Evolutionary conservation across 2,113 vertebrate species (phyloP).

Genomic region (Engystomops pustulosus): DNA sequence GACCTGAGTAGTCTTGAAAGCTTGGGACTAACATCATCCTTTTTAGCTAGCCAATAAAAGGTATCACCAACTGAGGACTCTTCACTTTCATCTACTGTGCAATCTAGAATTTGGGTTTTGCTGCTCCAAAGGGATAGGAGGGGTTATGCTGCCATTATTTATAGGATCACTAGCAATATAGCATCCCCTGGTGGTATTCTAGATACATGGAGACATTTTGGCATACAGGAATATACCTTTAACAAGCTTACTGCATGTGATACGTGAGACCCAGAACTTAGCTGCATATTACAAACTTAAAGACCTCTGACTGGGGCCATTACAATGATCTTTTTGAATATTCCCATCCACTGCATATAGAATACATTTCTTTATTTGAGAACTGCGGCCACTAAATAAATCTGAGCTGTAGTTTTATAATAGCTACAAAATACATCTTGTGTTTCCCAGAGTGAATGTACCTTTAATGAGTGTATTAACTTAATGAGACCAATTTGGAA

Average conservation of each 20-base stretch:
- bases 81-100: no score
- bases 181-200: neutral
- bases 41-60: no score
- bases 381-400: neutral
- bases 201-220: neutral
- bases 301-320: neutral
- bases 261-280: neutral
- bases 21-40: no score
- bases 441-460: conserved; percentile 43
- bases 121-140: no score
- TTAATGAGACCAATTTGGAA: conserved; percentile 41
- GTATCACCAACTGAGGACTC: no score
- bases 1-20: no score
- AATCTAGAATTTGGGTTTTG: no score
- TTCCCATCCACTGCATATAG: neutral
- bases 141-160: neutral
- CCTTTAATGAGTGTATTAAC: conserved; percentile 47
- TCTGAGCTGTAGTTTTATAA: neutral
- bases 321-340: neutral
- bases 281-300: neutral
- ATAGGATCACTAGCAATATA: neutral
- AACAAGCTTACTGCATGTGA: neutral
- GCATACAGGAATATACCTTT: neutral
- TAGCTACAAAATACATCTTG: neutral
- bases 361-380: neutral